Evolutionary conservation across 2,888 invertebrate species (phyloP).

Genomic region (Idaea biselata): DNA sequence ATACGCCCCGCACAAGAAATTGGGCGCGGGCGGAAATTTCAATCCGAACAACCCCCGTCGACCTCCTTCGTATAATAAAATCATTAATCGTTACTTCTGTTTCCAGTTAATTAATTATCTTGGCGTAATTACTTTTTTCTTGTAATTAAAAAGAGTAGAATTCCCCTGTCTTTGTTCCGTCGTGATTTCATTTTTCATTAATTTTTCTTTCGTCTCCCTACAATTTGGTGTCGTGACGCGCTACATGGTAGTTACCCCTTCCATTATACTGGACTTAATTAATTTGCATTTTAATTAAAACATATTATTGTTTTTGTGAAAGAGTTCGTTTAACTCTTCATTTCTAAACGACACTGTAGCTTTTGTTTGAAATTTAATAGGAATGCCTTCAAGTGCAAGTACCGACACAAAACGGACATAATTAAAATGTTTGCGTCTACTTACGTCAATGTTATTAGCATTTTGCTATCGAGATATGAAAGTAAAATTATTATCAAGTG

Average conservation of each 20-base stretch:
- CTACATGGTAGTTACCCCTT: constrained; percentile 77
- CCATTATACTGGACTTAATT: constrained; percentile 76
- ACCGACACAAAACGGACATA: constrained; percentile 23
- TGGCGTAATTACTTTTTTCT: constrained; percentile 81
- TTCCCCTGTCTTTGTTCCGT: constrained; percentile 79
- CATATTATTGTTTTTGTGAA: constrained; percentile 64
- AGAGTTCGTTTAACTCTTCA: constrained; percentile 46
- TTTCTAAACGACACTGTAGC: constrained; percentile 38
- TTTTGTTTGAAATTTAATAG: constrained; percentile 39
- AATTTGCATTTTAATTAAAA: constrained; percentile 79
- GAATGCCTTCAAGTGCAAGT: constrained; percentile 27
- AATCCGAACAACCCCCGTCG: constrained; percentile 64
- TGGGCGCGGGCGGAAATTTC: constrained; percentile 54
- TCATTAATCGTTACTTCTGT: constrained; percentile 81
- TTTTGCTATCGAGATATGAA: constrained; percentile 7
- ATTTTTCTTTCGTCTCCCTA: constrained; percentile 83
- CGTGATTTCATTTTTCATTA: constrained; percentile 81
- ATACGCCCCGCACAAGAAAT: constrained; percentile 36
- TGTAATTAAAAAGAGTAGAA: constrained; percentile 81
- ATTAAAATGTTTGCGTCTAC: constrained; percentile 17
- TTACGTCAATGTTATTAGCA: constrained; percentile 1
- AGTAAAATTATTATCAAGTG: constrained; percentile 8
- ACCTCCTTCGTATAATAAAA: constrained; percentile 80
- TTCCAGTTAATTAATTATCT: constrained; percentile 81
- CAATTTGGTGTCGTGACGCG: constrained; percentile 78